Evolutionary conservation across 2,113 vertebrate genomes (phyloP), one percentile per base, ranked within the genome.

Genomic region (Antennarius striatus): DNA sequence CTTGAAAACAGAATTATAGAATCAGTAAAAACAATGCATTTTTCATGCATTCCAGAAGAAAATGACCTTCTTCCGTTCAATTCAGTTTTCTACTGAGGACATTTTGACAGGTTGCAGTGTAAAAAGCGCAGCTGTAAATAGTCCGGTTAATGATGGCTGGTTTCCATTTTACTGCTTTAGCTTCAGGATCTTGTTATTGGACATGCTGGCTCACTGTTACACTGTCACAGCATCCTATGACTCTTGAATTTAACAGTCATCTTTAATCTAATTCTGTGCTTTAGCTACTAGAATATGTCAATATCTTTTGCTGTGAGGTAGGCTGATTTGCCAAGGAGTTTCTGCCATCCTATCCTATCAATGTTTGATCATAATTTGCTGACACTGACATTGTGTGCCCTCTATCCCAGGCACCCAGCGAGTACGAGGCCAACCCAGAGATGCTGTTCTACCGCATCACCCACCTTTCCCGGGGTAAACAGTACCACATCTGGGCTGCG

Each of bases 401-500:
- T 77, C 68, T 72, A 47, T 77, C 5, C 1, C 91, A 99, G 98
- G 96, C 97, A 3, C 96, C 97, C 83, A 99, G 98, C 0, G 98
- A 99, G 90, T 99, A 99, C 0, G 98, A 99, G 90, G 96, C 96
- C 22, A 98, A 96, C 71, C 98, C 98, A 0, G 96, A 97, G 83
- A 95, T 96, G 83, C 92, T 99, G 29, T 97, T 96, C 91, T 98
- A 99, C 85, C 94, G 96, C 30, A 99, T 99, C 6, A 96, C 95
- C 6, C 96, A 98, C 85, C 94, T 99, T 56, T 94, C 89, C 83
- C 94, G 95, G 0, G 95, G 96, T 4, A 96, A 98, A 92, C 96
- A 98, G 86, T 99, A 99, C 90, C 88, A 96, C 90, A 95, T 99
- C 57, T 99, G 97, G 96, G 94, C 98, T 16, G 96, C 98, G 0